These are phyloP conservation scores for Pteropus rufus DNA, from an alignment of 2,797 vertebrate genomes.

Conservation along the genomic window DNA sequence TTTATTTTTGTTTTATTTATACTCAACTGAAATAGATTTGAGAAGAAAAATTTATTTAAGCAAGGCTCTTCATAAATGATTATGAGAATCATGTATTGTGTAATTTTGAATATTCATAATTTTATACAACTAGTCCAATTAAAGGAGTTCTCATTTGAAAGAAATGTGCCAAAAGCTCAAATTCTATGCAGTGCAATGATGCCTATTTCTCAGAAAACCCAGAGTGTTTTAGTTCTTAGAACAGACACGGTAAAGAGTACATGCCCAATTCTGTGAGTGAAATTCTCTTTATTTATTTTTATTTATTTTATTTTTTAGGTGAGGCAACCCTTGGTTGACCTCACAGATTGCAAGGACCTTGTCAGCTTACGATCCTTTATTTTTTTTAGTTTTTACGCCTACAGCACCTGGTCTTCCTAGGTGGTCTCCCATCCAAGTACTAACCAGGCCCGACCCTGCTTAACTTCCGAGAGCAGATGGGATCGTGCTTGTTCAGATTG, in stretches of 20 bases:
- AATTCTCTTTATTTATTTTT: background rate
- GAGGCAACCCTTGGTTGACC: too few relatives aligned
- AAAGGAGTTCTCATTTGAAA: background rate
- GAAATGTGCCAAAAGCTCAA: background rate
- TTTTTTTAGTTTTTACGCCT: too few relatives aligned
- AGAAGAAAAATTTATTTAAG: conserved; percentile 23
- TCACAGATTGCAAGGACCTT: too few relatives aligned
- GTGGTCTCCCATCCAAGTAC: too few relatives aligned
- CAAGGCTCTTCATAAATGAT: background rate
- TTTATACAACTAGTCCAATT: background rate
- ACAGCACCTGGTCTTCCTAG: too few relatives aligned
- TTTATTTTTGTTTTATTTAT: conserved; percentile 10
- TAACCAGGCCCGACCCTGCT: too few relatives aligned
- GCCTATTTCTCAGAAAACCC: background rate
- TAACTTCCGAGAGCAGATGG: too few relatives aligned
- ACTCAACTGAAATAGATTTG: background rate
- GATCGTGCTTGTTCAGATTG: background rate
- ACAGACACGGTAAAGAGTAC: background rate
- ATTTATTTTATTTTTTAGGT: too few relatives aligned
- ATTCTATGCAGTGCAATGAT: background rate
- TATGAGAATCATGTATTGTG: background rate
- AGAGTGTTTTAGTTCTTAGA: background rate
- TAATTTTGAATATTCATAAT: conserved; percentile 16
- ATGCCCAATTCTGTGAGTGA: background rate
- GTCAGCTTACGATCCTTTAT: too few relatives aligned